These are phyloP conservation scores for Carettochelys insculpta DNA, from an alignment of 2,113 vertebrate genomes.

Conservation along the genomic window DNA sequence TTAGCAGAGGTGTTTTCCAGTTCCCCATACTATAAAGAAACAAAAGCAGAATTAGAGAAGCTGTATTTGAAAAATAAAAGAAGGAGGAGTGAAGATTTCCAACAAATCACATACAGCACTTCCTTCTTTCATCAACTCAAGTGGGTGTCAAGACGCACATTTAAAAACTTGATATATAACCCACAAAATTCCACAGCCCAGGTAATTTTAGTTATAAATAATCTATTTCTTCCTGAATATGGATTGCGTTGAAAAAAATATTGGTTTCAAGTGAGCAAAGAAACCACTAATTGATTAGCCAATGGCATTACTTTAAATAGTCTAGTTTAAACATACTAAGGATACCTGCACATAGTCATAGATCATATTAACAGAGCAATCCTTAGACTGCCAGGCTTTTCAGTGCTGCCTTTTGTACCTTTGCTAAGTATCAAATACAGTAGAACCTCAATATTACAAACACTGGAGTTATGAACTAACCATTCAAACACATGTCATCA, in stretches of 20 bases:
- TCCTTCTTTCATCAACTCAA: slow-evolving; percentile 78
- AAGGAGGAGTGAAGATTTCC: background rate
- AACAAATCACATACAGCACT: slow-evolving; percentile 76
- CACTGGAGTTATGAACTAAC: too few species aligned
- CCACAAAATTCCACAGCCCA: slow-evolving; percentile 73
- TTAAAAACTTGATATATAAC: slow-evolving; percentile 76
- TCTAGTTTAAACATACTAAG: background rate
- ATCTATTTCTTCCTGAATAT: background rate
- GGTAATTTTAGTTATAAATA: slow-evolving; percentile 22
- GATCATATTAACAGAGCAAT: background rate
- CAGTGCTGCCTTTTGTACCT: background rate
- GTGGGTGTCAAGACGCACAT: slow-evolving; percentile 79
- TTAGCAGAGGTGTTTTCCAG: slow-evolving; percentile 66
- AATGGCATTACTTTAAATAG: background rate
- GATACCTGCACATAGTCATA: background rate
- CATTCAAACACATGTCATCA: too few species aligned
- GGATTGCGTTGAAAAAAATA: background rate
- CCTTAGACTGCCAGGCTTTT: background rate
- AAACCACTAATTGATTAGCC: background rate
- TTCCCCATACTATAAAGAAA: slow-evolving; percentile 46
- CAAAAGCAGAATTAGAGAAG: slow-evolving; percentile 61
- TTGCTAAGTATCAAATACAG: background rate
- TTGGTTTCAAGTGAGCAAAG: background rate
- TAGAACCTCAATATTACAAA: too few species aligned
- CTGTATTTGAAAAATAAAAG: slow-evolving; percentile 58